phyloP scores from a whole-genome alignment of 2,888 invertebrate species.

The Caenorhabditis sp. region DNA sequence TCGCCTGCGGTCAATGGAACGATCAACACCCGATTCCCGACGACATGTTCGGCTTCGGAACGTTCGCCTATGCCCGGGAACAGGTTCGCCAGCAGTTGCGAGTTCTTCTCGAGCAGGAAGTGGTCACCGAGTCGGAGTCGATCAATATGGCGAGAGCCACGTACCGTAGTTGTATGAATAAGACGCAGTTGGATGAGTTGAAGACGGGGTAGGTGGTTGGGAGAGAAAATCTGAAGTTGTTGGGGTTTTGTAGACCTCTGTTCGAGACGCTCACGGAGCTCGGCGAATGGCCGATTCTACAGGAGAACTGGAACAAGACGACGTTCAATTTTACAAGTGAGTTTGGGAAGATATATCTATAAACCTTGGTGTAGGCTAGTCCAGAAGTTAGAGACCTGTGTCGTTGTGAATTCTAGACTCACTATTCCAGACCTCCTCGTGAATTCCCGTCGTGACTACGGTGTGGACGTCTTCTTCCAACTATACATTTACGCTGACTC shows the following conservation, averaged over 20 bases:
- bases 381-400: no score
- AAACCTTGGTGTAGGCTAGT: not conserved
- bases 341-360: not conserved
- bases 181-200: slow-evolving; percentile 72
- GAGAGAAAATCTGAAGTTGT: no score
- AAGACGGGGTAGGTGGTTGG: slow-evolving; percentile 71
- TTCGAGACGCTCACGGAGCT: slow-evolving; percentile 72
- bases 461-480: slow-evolving; percentile 81
- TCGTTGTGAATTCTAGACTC: no score
- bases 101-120: slow-evolving; percentile 77
- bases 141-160: slow-evolving; percentile 79
- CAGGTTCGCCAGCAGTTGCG: slow-evolving; percentile 80
- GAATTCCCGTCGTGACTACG: slow-evolving; percentile 65
- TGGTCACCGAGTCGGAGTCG: slow-evolving; percentile 74
- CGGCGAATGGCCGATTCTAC: slow-evolving; percentile 80
- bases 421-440: slow-evolving; percentile 65
- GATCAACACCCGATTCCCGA: slow-evolving; percentile 81
- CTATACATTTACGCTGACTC: slow-evolving; percentile 82
- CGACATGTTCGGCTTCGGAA: slow-evolving; percentile 82
- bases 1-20: slow-evolving; percentile 83
- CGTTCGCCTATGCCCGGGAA: slow-evolving; percentile 80
- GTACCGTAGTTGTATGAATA: slow-evolving; percentile 80
- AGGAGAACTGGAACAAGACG: slow-evolving; percentile 54
- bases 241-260: slow-evolving; percentile 64
- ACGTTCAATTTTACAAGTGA: slow-evolving; percentile 66